phyloP scores from a whole-genome alignment of 2,888 invertebrate genomes.

The Drosophila aldrichi region DNA sequence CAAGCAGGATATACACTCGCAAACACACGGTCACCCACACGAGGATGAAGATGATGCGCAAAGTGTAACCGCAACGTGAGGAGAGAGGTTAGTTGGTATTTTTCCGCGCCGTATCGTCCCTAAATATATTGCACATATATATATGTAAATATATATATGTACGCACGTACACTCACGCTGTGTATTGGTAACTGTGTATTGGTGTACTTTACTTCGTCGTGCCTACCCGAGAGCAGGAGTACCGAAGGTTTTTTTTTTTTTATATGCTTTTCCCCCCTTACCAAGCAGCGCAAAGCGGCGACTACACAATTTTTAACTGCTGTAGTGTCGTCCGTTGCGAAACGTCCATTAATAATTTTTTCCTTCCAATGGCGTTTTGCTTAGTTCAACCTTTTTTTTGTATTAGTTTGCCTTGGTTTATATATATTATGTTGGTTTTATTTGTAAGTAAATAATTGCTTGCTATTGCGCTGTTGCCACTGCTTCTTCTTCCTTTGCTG shows the following conservation, averaged over 20 bases:
- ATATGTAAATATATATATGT: slow-evolving; percentile 38
- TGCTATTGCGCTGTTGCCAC: slow-evolving; percentile 78
- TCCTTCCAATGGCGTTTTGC: slow-evolving; percentile 12
- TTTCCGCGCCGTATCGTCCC: slow-evolving; percentile 75
- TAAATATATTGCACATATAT: slow-evolving; percentile 61
- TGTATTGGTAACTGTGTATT: slow-evolving; percentile 49
- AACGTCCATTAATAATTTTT: slow-evolving; percentile 17
- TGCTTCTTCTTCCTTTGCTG: slow-evolving; percentile 68
- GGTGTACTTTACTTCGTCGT: slow-evolving; percentile 63
- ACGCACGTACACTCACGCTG: slow-evolving; percentile 40
- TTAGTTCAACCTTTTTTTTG: slow-evolving; percentile 22
- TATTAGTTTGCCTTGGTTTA: slow-evolving; percentile 52
- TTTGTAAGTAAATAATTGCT: slow-evolving; percentile 78
- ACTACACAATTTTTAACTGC: slow-evolving; percentile 29
- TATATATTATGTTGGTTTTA: slow-evolving; percentile 59
- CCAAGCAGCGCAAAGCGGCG: slow-evolving; percentile 51
- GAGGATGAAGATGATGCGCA: slow-evolving; percentile 52
- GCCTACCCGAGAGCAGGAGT: slow-evolving; percentile 63
- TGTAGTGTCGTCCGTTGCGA: slow-evolving; percentile 14
- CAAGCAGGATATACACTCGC: slow-evolving; percentile 46
- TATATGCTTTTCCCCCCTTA: slow-evolving; percentile 40
- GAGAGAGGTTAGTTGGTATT: slow-evolving; percentile 72
- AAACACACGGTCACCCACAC: slow-evolving; percentile 30
- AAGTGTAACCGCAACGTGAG: slow-evolving; percentile 53
- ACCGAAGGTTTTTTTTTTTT: slow-evolving; percentile 62